Evolutionary conservation across 2,888 invertebrate genomes (phyloP).

Genomic region (Epirrita christyi): DNA sequence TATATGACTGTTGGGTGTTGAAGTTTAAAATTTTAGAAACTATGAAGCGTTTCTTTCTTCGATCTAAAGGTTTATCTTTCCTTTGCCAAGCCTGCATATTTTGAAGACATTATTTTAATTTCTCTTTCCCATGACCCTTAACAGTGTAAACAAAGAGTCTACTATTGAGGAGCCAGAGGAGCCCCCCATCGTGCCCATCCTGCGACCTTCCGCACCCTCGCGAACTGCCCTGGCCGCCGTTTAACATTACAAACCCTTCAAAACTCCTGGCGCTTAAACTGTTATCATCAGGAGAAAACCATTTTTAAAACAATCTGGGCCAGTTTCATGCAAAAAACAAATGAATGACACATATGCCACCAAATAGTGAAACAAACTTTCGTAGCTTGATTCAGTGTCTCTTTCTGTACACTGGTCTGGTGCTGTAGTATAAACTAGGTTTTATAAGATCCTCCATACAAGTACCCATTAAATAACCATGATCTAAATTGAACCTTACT

Average conservation of each 20-base stretch:
- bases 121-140: constrained; percentile 13
- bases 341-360: no score
- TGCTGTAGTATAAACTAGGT: no score
- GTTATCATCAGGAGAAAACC: not conserved
- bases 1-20: no score
- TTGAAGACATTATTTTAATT: constrained; percentile 1
- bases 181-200: constrained; percentile 71
- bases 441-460: no score
- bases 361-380: no score
- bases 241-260: constrained; percentile 6
- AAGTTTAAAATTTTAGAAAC: no score
- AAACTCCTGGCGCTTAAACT: no score
- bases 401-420: no score
- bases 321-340: not conserved
- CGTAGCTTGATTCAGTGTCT: no score
- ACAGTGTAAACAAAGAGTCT: constrained; percentile 55
- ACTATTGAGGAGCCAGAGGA: constrained; percentile 63
- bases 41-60: no score
- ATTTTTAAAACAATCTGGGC: not conserved
- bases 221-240: constrained; percentile 48
- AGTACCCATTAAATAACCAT: no score
- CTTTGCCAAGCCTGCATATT: not conserved
- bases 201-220: constrained; percentile 67
- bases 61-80: not conserved
- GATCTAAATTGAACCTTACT: not conserved